Base-by-base conservation (phyloP, 1,140 invertebrate species). In the Potamilus streckersoni region DNA sequence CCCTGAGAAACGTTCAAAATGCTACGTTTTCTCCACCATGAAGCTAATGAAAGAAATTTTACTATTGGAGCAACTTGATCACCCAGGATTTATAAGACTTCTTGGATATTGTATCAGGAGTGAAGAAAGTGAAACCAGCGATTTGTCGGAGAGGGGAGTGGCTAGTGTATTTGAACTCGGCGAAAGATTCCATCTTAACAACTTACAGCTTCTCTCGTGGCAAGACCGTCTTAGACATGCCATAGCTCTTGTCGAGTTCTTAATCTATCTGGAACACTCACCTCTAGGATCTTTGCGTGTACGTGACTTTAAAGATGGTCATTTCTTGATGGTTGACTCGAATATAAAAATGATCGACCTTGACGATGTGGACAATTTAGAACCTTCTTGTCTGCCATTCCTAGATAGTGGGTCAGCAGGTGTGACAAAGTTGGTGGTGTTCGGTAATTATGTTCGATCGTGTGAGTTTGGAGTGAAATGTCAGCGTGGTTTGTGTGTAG, bases 31-130 rank as follows among this genome's bases (percentile, higher is more conserved):
- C 19, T 79, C 88, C 17, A 87, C 85, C n/a, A 85, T 86, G 80
- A 88, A 86, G 73, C 79, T 89, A 38, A 87, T 89, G 88, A 89
- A 89, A 69, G 88, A 89, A 78, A 86, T 88, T 65, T 72, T 89
- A n/a, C 66, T 89, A n/a, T 75, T 85, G 20, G 79, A 84, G 69
- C 85, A 89, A 80, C 74, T 89, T 14, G 67, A 77, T 38, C 88
- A 89, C 66, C 83, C 80, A 23, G 84, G 85, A 63, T 80, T 89
- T 27, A 80, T 84, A 31, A 72, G 74, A 60, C 69, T 89, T 60
- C 75, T 88, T n/a, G 88, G 88, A 8, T 89, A 83, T 69, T 89
- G 88, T 79, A 83, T 86, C 0, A 74, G 88, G 12, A 88, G 85
- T 69, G 88, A 88, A 65, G 86, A 87, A 73, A 84, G 81, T 38